Evolutionary conservation across 2,888 invertebrate genomes (phyloP), one percentile per base, ranked within the genome.

Genomic region (Brachyptera risi): DNA sequence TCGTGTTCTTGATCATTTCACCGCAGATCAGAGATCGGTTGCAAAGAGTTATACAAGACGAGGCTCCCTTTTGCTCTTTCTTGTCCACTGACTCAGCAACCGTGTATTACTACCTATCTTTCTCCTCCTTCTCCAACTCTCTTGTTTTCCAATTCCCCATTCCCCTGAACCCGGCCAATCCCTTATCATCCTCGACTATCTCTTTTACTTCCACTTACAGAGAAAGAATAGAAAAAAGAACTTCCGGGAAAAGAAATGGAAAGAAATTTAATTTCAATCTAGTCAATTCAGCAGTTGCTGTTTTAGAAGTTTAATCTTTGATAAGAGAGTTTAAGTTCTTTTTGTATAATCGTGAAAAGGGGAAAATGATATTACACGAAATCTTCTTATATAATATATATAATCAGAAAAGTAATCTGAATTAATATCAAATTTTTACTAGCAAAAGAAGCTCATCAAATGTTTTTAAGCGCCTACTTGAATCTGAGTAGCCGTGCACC

Each of bases 261-360:
- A 72, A 73, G 74, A 77, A 78, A 78, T 79, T 79, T 79, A 79
- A 79, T 79, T 79, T 78, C 77, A 74, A 78, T 78, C 76, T 75
- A 75, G 78, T 78, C 77, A 78, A 78, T 78, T 79, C 78, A 78
- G 78, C 78, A 79, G 75, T 78, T 76, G 61, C 62, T 63, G 62
- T 63, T 62, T 60, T 54, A 58, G 61, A 75, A 78, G 76, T 78
- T 78, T 77, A 78, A 78, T 78, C 78, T 78, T 75, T 71, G 74
- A 77, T 78, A 78, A 71, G 72, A 68, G 66, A 19, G 47, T 64
- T 67, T 62, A 65, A 65, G 63, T 58, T 60, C 35, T 54, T 56
- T 44, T 42, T 37, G 19, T 24, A 24, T 54, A 44, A 51, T 54
- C 44, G 51, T 13, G 7, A 35, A 50, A 47, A 40, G 21, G 27